Evolutionary conservation across 2,113 vertebrate genomes (phyloP), one percentile per base, ranked within the genome.

Genomic region (Phylloscopus trochilus): DNA sequence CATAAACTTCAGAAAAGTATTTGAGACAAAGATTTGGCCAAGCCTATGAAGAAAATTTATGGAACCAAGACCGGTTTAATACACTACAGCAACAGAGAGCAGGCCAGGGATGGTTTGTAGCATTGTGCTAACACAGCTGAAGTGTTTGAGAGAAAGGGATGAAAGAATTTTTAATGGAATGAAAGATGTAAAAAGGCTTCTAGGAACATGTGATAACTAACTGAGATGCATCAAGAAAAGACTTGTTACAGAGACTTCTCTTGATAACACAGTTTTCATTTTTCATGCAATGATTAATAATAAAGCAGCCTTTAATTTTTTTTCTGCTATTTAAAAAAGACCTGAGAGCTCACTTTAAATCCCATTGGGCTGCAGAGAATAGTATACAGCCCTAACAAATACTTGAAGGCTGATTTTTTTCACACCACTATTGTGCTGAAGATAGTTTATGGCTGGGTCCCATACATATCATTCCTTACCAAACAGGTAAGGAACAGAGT

Each of bases 41-140:
- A 86, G 51, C 13, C n/a, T 75, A 21, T 43, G 73, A 87, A 89
- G 49, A 74, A 92, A 64, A 93, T 83, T 84, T 97, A 73, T 52
- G 77, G 62, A 87, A n/a, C 70, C 74, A 84, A 70, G 37, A 66
- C 7, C 2, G 0, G 27, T 53, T 55, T 85, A 78, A 89, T 68
- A 58, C 12, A 66, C 20, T 69, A 30, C 46, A 91, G 78, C 28
- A 87, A 41, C 15, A 76, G 85, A 91, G 19, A 72, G 28, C 28
- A 69, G 62, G 26, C 26, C 73, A 91, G 30, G 33, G n/a, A 28
- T 83, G 46, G 67, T 87, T 89, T 91, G 74, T 35, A 69, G 43
- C 16, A 20, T 46, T 77, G 7, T 47, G 59, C 56, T 92, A 70
- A 73, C 9, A 33, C 16, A 74, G 63, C 11, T 58, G 67, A 83